Evolutionary conservation across 2,888 invertebrate species (phyloP).

Genomic region (Cataglyphis cursor): DNA sequence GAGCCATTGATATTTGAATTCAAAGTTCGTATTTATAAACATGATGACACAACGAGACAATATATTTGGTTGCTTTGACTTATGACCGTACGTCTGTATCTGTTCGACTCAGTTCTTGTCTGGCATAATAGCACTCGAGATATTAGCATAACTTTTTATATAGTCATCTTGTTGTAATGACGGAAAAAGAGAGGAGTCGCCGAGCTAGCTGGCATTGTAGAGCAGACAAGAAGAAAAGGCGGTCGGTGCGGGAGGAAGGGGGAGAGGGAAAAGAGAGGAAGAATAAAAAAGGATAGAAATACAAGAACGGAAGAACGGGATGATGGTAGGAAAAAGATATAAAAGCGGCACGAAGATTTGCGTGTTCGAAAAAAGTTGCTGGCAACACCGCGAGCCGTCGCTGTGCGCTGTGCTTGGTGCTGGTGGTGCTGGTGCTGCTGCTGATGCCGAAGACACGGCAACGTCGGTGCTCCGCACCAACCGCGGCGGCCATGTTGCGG

Average conservation of each 20-base stretch:
- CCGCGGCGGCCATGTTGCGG: constrained; percentile 83
- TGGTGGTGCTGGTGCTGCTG: background rate
- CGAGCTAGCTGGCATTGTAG: constrained; percentile 36
- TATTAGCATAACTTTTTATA: constrained; percentile 80
- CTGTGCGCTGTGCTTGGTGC: constrained; percentile 25
- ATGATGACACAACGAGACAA: constrained; percentile 45
- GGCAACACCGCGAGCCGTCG: constrained; percentile 55
- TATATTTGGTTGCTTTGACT: constrained; percentile 11
- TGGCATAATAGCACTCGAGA: constrained; percentile 61
- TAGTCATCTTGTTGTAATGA: constrained; percentile 70
- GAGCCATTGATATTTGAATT: background rate
- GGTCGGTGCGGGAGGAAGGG: background rate
- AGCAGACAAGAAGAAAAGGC: constrained; percentile 24
- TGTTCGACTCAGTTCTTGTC: constrained; percentile 52
- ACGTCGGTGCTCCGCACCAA: constrained; percentile 61
- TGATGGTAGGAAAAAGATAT: constrained; percentile 56
- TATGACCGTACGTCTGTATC: constrained; percentile 13
- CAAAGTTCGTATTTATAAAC: background rate
- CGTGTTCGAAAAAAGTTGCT: constrained; percentile 54
- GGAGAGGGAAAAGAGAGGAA: constrained; percentile 44
- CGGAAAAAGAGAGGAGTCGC: constrained; percentile 52
- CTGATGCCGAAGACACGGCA: constrained; percentile 52
- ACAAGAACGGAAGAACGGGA: constrained; percentile 51
- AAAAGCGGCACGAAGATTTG: constrained; percentile 58
- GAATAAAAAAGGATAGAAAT: constrained; percentile 58